A percentile compares a stretch with the other conserved stretches of the same genome.
Conservation (phyloP, 1,140 invertebrate species). For the Potamilus streckersoni region DNA sequence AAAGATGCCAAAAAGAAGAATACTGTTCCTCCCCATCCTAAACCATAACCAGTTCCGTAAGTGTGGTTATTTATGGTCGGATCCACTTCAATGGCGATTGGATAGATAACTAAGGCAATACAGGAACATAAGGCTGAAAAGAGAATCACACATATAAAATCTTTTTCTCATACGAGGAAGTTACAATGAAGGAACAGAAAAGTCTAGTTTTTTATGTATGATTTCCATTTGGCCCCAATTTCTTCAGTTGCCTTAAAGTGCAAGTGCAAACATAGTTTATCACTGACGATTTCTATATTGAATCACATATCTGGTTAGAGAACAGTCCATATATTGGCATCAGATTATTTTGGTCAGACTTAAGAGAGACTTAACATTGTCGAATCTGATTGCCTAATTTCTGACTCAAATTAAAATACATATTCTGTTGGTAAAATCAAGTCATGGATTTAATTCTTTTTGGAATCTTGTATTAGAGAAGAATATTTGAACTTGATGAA, state of each 20-base stretch:
- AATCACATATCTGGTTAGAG: too few relatives aligned
- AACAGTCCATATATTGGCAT: too few relatives aligned
- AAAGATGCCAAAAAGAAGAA: conserved; percentile 64
- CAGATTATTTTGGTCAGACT: not conserved
- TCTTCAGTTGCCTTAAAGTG: not conserved
- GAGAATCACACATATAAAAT: not conserved
- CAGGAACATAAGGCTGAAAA: conserved; percentile 58
- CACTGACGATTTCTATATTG: too few relatives aligned
- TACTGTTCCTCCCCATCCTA: conserved; percentile 63
- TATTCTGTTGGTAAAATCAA: too few relatives aligned
- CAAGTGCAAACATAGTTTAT: not conserved
- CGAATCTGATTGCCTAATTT: too few relatives aligned
- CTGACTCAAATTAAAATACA: too few relatives aligned
- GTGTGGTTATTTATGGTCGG: conserved; percentile 43
- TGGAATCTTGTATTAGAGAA: too few relatives aligned
- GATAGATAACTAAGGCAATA: conserved; percentile 62
- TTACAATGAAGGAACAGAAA: too few relatives aligned
- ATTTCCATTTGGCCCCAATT: not conserved
- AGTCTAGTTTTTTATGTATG: not conserved
- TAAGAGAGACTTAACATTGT: too few relatives aligned
- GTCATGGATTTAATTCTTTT: too few relatives aligned
- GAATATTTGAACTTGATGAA: too few relatives aligned
- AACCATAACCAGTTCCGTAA: conserved; percentile 62
- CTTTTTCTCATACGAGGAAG: too few relatives aligned
- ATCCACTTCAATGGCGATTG: conserved; percentile 55